Conservation (phyloP, 35 echinoderm and acorn worm species). For the Eucidaris tribuloides region DNA sequence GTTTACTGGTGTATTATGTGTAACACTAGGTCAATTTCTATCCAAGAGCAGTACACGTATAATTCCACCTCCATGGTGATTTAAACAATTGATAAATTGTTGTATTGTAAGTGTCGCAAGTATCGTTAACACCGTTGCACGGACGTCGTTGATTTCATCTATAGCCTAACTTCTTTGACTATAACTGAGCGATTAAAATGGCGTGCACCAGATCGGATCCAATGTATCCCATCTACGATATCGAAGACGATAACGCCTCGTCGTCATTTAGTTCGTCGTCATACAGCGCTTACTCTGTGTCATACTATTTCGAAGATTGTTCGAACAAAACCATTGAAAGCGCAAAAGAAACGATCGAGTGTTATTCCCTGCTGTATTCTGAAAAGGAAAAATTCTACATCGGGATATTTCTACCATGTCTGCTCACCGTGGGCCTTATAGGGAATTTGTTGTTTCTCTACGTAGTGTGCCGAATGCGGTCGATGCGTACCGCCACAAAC, state of each 20-base stretch:
- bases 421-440: conserved; percentile 40
- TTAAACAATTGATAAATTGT: too few relatives aligned
- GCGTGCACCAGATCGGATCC: too few relatives aligned
- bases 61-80: too few relatives aligned
- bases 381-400: conserved; percentile 19
- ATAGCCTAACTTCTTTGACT: too few relatives aligned
- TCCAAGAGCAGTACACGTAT: too few relatives aligned
- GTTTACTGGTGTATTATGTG: too few relatives aligned
- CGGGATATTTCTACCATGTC: conserved; percentile 32
- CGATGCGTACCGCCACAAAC: conserved; percentile 69
- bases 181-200: too few relatives aligned
- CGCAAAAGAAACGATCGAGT: background rate
- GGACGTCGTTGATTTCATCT: too few relatives aligned
- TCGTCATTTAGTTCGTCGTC: background rate
- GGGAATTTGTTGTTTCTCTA: conserved; percentile 56
- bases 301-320: background rate
- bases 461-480: conserved; percentile 38
- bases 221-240: too few relatives aligned
- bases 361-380: background rate
- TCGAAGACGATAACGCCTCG: background rate
- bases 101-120: too few relatives aligned
- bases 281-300: background rate
- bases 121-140: too few relatives aligned
- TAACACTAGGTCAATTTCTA: too few relatives aligned
- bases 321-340: background rate